Base-by-base conservation (phyloP, 2,888 invertebrate genomes). In the Crioceris asparagi region DNA sequence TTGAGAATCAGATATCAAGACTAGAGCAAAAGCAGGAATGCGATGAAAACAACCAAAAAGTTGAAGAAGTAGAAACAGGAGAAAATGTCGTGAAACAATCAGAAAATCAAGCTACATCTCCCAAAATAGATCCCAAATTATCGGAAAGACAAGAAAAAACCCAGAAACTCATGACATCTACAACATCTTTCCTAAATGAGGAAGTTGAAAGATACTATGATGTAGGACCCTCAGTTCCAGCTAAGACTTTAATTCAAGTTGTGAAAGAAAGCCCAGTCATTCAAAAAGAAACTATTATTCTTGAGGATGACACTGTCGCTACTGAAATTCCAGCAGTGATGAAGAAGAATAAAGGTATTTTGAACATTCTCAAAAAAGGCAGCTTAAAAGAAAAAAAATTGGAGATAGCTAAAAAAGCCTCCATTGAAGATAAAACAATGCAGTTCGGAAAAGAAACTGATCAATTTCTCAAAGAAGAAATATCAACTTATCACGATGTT, bases 171-270 rank as follows among this genome's bases (percentile, higher is more conserved):
- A 39, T 5, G 32, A n/a, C 51, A 6, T 50, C 55, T 17, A 49
- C 55, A 1, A 41, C 49, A 3, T 46, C 51, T 31, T 57, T 58
- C 40, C 38, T 57, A 33, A 46, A 45, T 35, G 47, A 49, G 27
- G 60, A 60, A 55, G 42, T 56, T 32, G 45, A 51, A 31, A 44
- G 49, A 25, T 57, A 53, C 34, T 52, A 60, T 34, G 60, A 59
- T 43, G 56, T 54, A 11, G 48, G 46, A 35, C 48, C 51, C 29
- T 23, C 29, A 4, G 15, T 4, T 3, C 12, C 3, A 10, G 12
- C n/a, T 11, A 26, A 27, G 15, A 5, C 17, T 12, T 42, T 45
- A 36, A 32, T 40, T 27, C 42, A 46, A 16, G 38, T 39, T n/a
- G 34, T 31, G 12, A 38, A 46, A 19, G 29, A 41, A n/a, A n/a